A percentile compares a stretch with the other conserved stretches of the same genome.
Conservation (phyloP, 2,888 invertebrate genomes). For the Drosophila phalerata region DNA sequence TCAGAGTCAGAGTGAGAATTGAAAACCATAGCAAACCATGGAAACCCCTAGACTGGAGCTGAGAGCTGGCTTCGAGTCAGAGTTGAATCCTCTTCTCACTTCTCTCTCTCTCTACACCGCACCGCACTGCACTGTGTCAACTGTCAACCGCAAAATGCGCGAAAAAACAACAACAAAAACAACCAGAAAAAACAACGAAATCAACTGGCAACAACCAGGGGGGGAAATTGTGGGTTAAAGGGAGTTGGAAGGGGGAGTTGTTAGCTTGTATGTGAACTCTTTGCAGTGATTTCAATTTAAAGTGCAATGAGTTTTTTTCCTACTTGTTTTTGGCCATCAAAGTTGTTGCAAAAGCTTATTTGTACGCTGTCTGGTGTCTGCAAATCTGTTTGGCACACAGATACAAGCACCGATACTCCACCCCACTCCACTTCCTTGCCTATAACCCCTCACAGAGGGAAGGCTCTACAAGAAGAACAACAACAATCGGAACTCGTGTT, state of each 20-base stretch:
- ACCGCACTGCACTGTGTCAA: conserved; percentile 71
- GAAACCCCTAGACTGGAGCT: conserved; percentile 4
- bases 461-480: neutral
- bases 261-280: conserved; percentile 47
- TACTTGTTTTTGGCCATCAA: conserved; percentile 33
- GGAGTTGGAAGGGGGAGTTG: neutral
- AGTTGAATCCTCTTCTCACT: conserved; percentile 18
- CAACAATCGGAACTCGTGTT: conserved; percentile 25
- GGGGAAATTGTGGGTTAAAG: neutral
- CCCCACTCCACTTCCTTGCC: neutral
- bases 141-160: conserved; percentile 75
- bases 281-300: conserved; percentile 75
- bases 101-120: conserved; percentile 47
- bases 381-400: conserved; percentile 68
- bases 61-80: conserved; percentile 10
- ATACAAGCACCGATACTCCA: conserved; percentile 20
- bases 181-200: conserved; percentile 35
- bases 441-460: neutral
- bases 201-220: conserved; percentile 31
- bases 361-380: conserved; percentile 61
- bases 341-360: conserved; percentile 68
- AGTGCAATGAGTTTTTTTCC: conserved; percentile 56
- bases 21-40: neutral
- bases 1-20: neutral
- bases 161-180: conserved; percentile 46